Evolutionary conservation across 2,888 invertebrate species (phyloP), one percentile per base, ranked within the genome.

Genomic region (Eristalinus sepulchralis): DNA sequence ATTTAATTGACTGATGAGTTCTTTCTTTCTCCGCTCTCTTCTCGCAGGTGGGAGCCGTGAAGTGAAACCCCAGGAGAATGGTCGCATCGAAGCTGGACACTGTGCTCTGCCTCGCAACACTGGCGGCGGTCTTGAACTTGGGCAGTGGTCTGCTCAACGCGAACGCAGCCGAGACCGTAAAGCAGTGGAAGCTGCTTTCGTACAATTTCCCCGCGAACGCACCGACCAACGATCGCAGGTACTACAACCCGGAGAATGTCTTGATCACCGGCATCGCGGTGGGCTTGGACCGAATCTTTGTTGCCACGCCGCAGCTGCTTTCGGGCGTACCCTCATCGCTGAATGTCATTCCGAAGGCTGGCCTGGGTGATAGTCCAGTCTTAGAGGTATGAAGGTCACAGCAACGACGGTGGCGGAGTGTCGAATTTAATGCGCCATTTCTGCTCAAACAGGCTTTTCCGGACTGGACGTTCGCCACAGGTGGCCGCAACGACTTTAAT

Each of bases 251-350:
- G 0, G 95, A 96, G 90, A 96, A 96, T 91, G 95, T 96, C 0
- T 95, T 96, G 4, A 95, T 96, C 47, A 97, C 97, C 0, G 97
- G 97, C 1, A 90, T 97, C 83, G 96, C 96, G 90, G 93, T 97
- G 34, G 94, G 94, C 1, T 94, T 94, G 92, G 95, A 96, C 89
- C 93, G 95, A 83, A 93, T 97, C 31, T 97, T 96, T 90, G 83
- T 97, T n/a, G 95, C 96, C 0, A 95, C 95, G 11, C 97, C 97
- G 0, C 93, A 97, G 76, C 92, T 97, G 33, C 94, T 96, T 78
- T 94, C 95, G 0, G 97, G 97, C 4, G 95, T 97, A 0, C 95
- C 97, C 0, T 96, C 97, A 0, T 96, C 97, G 0, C 90, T 97
- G 6, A 95, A 94, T 13, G 95, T 94, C 92, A 94, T 97, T 8